These are phyloP conservation scores for Nomada lathburiana DNA, from an alignment of 2,888 invertebrate genomes.

Conservation along the genomic window DNA sequence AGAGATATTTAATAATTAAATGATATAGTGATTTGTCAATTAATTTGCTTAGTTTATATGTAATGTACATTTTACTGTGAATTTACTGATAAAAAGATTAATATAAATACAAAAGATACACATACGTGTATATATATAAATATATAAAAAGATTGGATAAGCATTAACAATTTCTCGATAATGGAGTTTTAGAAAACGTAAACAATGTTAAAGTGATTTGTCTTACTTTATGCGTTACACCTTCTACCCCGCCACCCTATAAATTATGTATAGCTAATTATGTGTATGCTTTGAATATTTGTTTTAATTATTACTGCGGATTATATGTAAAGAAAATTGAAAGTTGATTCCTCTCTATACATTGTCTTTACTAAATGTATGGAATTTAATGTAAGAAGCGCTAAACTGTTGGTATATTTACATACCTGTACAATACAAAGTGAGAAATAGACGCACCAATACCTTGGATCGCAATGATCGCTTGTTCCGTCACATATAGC, in stretches of 20 bases:
- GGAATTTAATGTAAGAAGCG: conserved; percentile 65
- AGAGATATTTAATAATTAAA: conserved; percentile 42
- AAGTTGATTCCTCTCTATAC: conserved; percentile 65
- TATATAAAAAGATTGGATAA: conserved; percentile 51
- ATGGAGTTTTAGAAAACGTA: conserved; percentile 61
- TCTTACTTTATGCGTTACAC: conserved; percentile 64
- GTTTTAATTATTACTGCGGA: conserved; percentile 63
- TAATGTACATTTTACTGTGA: conserved; percentile 39
- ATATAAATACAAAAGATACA: conserved; percentile 51
- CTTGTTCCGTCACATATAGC: conserved; percentile 31
- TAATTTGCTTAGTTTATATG: conserved; percentile 39
- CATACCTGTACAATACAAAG: conserved; percentile 66
- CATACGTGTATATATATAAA: conserved; percentile 7
- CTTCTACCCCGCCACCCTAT: conserved; percentile 9
- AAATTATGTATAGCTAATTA: conserved; percentile 68
- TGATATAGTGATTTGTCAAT: conserved; percentile 25
- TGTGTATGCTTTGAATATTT: conserved; percentile 67
- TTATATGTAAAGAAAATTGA: conserved; percentile 62
- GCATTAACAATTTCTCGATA: conserved; percentile 62
- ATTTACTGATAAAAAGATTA: conserved; percentile 67
- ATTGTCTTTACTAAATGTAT: conserved; percentile 68
- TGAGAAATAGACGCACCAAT: conserved; percentile 72
- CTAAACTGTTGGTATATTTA: conserved; percentile 61
- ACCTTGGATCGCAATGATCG: conserved; percentile 76
- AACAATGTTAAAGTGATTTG: conserved; percentile 59